These are phyloP conservation scores for Eurystomus gularis DNA, from an alignment of 2,113 vertebrate genomes.

Conservation along the genomic window DNA sequence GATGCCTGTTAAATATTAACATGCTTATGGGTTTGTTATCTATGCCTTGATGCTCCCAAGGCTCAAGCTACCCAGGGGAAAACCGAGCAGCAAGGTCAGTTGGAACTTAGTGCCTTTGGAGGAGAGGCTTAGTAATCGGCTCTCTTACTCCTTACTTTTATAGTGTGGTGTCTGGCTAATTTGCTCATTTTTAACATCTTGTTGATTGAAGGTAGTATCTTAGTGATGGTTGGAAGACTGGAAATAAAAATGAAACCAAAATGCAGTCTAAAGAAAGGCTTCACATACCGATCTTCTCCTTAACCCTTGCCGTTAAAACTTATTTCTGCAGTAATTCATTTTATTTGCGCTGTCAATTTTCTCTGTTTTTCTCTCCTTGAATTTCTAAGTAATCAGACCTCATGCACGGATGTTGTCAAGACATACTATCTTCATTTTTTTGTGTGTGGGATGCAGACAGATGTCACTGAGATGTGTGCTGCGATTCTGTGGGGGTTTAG, in stretches of 20 bases:
- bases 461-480: neutral
- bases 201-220: neutral
- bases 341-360: neutral
- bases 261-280: neutral
- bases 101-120: neutral
- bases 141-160: neutral
- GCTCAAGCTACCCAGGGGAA: neutral
- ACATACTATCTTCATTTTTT: neutral
- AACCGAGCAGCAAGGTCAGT: neutral
- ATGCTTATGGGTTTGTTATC: neutral
- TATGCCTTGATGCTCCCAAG: neutral
- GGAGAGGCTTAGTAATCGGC: neutral
- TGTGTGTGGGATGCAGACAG: neutral
- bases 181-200: neutral
- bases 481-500: neutral
- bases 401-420: neutral
- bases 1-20: neutral
- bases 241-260: neutral
- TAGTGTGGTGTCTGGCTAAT: neutral
- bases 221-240: neutral
- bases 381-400: neutral
- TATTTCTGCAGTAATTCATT: neutral
- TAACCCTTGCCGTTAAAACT: neutral
- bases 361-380: neutral
- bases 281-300: neutral